Evolutionary conservation across 1,140 invertebrate species (phyloP).

Genomic region (Latrodectus geometricus): DNA sequence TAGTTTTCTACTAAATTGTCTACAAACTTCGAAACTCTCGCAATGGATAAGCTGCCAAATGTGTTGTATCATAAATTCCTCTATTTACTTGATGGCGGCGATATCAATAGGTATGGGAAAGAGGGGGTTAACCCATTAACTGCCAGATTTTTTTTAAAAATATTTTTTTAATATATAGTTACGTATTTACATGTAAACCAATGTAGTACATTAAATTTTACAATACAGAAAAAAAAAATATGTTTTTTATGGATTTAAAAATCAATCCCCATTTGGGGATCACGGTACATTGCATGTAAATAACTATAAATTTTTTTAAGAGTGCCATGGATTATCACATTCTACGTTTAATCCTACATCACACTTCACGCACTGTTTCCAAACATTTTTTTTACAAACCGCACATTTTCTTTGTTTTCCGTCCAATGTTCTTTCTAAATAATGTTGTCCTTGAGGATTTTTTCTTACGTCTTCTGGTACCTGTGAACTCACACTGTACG

Average conservation of each 20-base stretch:
- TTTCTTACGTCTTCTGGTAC: slow-evolving; percentile 41
- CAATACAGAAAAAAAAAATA: too few species aligned
- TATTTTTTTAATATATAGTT: slow-evolving; percentile 4
- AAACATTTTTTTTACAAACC: slow-evolving; percentile 37
- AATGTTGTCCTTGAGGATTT: slow-evolving; percentile 39
- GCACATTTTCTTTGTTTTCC: slow-evolving; percentile 41
- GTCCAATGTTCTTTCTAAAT: slow-evolving; percentile 33
- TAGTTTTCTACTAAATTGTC: too few species aligned
- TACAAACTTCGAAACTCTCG: too few species aligned
- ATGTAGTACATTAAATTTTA: slow-evolving; percentile 3
- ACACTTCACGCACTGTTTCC: slow-evolving; percentile 37
- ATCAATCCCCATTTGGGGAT: slow-evolving; percentile 39
- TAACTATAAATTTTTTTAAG: slow-evolving; percentile 34
- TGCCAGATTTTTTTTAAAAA: slow-evolving; percentile 17
- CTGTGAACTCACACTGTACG: slow-evolving; percentile 36
- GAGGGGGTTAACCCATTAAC: slow-evolving; percentile 22
- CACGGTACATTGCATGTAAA: slow-evolving; percentile 42
- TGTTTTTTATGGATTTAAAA: slow-evolving; percentile 36
- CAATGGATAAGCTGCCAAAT: too few species aligned
- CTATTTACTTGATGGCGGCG: too few species aligned
- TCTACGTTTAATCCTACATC: too few species aligned
- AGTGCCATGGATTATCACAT: slow-evolving; percentile 40
- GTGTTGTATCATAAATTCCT: too few species aligned
- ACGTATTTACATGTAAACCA: slow-evolving; percentile 3
- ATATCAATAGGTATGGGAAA: too few species aligned